Conservation (phyloP, 1,140 invertebrate genomes). For the Meloidogyne chitwoodi region DNA sequence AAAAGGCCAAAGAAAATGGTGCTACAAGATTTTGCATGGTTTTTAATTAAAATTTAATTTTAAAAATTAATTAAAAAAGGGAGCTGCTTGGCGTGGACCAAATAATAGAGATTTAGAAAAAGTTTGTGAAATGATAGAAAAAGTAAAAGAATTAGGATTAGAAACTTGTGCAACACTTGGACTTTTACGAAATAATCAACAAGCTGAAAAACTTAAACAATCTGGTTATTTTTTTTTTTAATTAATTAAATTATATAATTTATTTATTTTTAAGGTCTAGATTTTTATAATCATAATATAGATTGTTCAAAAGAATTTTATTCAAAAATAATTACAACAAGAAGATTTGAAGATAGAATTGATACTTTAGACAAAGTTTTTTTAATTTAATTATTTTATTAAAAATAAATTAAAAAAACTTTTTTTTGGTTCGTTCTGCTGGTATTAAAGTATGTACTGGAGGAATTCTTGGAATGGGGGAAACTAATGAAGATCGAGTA, state of each 20-base stretch:
- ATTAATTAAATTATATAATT: neutral
- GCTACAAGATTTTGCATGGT: conserved; percentile 21
- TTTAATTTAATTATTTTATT: neutral
- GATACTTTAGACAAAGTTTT: conserved; percentile 11
- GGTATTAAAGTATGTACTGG: conserved; percentile 14
- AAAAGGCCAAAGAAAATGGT: conserved; percentile 6
- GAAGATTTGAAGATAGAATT: conserved; percentile 17
- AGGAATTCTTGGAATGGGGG: conserved; percentile 15
- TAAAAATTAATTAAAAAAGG: neutral
- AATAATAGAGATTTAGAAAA: conserved; percentile 8
- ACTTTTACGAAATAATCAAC: conserved; percentile 13
- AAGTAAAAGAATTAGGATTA: conserved; percentile 17
- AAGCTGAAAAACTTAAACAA: conserved; percentile 9
- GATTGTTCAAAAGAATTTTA: conserved; percentile 21
- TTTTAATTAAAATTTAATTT: neutral
- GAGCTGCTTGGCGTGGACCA: conserved; percentile 12
- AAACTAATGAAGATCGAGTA: conserved; percentile 8
- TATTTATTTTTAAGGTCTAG: conserved; percentile 1
- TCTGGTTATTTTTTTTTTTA: neutral
- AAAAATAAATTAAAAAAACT: neutral
- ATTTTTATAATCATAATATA: conserved; percentile 20
- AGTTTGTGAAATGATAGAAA: conserved; percentile 20
- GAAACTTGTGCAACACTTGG: conserved; percentile 15
- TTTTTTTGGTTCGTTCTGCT: conserved; percentile 6
- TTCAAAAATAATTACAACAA: conserved; percentile 18